Base-by-base conservation (phyloP, 2,888 invertebrate genomes). In the Drosophila mercatorum region DNA sequence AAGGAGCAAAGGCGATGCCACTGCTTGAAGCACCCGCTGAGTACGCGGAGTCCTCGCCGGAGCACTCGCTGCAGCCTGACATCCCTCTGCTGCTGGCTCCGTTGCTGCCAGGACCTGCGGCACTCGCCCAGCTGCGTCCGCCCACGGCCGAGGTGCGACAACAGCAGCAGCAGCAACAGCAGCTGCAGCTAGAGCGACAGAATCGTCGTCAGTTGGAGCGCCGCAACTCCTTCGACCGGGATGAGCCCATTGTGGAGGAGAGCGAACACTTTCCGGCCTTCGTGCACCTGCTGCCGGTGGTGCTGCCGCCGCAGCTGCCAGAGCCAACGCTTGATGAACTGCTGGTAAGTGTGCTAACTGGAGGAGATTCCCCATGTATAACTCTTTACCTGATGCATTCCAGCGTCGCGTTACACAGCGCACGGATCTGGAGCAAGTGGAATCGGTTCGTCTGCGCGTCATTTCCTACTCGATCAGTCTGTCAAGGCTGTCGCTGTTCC, bases 401-500 rank as follows among this genome's bases (percentile, higher is more conserved):
- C 44, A 94, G 94, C 89, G 93, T 36, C 92, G 92, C 55, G 92
- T 93, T 4, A 92, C 93, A 0, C 93, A 93, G 7, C 93, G 93
- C 12, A 92, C 93, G 44, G 92, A 94, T 72, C 88, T 94, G 64
- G 90, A 92, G n/a, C 92, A 92, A 64, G 92, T 94, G n/a, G 94
- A 95, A 3, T 94, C 94, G 72, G 94, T 95, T 1, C 94, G 94
- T 78, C 92, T 96, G 10, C 94, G 95, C 6, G 95, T 96, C 7
- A 94, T 96, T 11, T 95, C 96, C 0, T 94, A 95, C 67, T 86
- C 87, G 1, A 93, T 95, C 7, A 95, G 95, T 26, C 89, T 96
- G 49, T 94, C 95, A 47, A 93, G 95, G 31, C 92, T 96, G 0
- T 94, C 95, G 47, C 92, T 95, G 1, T 94, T 95, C 61, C 94